Evolutionary conservation across 2,113 vertebrate species (phyloP).

Genomic region (Gymnogyps californianus): DNA sequence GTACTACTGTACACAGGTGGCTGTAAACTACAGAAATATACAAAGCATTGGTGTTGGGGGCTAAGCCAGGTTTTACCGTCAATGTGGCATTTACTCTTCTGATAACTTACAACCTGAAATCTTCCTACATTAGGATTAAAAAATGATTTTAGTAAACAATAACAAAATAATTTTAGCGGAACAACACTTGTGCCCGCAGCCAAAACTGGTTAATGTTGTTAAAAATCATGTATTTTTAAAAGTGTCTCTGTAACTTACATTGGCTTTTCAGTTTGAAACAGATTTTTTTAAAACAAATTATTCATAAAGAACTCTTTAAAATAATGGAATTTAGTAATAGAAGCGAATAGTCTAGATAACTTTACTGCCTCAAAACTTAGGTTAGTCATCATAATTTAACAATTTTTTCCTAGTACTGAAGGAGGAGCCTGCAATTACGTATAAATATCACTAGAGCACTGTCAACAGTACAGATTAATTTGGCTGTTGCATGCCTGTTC

Average conservation of each 20-base stretch:
- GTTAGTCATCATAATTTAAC: not conserved
- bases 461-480: not conserved
- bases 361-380: not conserved
- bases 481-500: conserved; percentile 26
- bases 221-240: not conserved
- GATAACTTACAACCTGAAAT: not conserved
- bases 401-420: not conserved
- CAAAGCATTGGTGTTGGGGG: not conserved
- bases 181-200: not conserved
- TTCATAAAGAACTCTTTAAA: not conserved
- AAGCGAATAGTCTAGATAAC: not conserved
- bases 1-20: not conserved
- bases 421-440: conserved; percentile 3
- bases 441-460: not conserved
- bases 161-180: not conserved
- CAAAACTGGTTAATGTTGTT: not conserved
- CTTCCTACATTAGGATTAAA: not conserved
- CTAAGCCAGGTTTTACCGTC: not conserved
- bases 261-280: not conserved
- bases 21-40: not conserved
- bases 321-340: not conserved
- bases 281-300: not conserved
- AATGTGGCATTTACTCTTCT: not conserved
- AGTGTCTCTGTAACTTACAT: not conserved
- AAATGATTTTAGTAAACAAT: not conserved